Evolutionary conservation across 1,140 invertebrate species (phyloP), one percentile per base, ranked within the genome.

Genomic region (Ladona fulva): DNA sequence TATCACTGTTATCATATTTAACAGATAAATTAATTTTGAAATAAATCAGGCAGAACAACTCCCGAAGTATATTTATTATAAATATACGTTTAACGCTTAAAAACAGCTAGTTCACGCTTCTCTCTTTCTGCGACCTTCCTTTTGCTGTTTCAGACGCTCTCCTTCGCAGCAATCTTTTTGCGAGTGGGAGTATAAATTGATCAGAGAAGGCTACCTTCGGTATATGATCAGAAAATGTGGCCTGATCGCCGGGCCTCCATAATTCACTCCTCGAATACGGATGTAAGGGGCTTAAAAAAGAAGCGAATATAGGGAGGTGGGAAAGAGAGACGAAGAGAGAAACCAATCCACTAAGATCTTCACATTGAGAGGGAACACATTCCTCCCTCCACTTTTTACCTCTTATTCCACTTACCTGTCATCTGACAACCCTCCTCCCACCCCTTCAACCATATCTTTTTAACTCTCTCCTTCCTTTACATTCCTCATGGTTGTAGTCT

Each of bases 211-310:
- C 1, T 19, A 12, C 52, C 52, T 22, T 66, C 52, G 52, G 52
- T 66, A 12, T 66, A 66, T 66, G 52, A 66, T 66, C 52, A 66
- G 52, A 66, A 66, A 66, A 66, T 66, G 52, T 66, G 52, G 52
- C 52, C 52, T 66, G 16, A 66, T 66, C n/a, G 12, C 16, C 44
- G 10, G 44, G 44, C 44, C 52, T 22, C 52, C 52, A 66, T 66
- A 66, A 66, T 22, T 66, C 52, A 66, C 12, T 5, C 14, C 52
- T 66, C n/a, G 52, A 66, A 66, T 11, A n/a, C n/a, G n/a, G n/a
- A n/a, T 37, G 29, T 37, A 8, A 5, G 29, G 29, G 29, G 3
- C 29, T 37, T 37, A 37, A 37, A 37, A 37, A 37, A 37, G 52
- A 66, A 12, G 52, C 14, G 52, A 12, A 66, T 16, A 12, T 66